phyloP scores from a whole-genome alignment of 2,797 vertebrate genomes.

The Tragopan temminckii region DNA sequence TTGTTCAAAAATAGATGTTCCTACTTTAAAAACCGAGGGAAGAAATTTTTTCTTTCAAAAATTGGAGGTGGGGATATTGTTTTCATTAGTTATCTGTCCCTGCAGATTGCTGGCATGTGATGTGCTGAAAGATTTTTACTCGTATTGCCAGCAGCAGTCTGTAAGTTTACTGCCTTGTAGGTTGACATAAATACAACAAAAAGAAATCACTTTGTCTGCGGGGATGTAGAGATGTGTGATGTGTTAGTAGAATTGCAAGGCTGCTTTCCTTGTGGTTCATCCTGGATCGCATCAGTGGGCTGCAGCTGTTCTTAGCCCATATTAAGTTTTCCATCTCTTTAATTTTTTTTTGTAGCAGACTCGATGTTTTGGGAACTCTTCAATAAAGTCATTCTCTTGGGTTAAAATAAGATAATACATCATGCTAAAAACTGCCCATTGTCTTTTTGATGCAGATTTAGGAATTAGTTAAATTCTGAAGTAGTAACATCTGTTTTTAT shows the following conservation, averaged over 20 bases:
- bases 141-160: slow-evolving; percentile 40
- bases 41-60: slow-evolving; percentile 70
- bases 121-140: slow-evolving; percentile 77
- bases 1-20: slow-evolving; percentile 71
- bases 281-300: slow-evolving; percentile 33
- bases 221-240: slow-evolving; percentile 53
- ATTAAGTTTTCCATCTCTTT: slow-evolving; percentile 15
- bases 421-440: slow-evolving; percentile 55
- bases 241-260: slow-evolving; percentile 57
- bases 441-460: slow-evolving; percentile 42
- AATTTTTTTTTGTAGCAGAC: slow-evolving; percentile 60
- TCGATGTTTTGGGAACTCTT: slow-evolving; percentile 52
- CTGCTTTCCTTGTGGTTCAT: slow-evolving; percentile 61
- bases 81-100: slow-evolving; percentile 75
- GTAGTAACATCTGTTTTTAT: slow-evolving; percentile 36
- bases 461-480: slow-evolving; percentile 28
- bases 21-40: slow-evolving; percentile 69
- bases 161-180: slow-evolving; percentile 63
- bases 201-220: slow-evolving; percentile 60
- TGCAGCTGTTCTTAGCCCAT: slow-evolving; percentile 43
- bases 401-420: slow-evolving; percentile 48
- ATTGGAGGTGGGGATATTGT: slow-evolving; percentile 41
- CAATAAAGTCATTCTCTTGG: slow-evolving; percentile 49
- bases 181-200: slow-evolving; percentile 64
- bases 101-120: slow-evolving; percentile 67